Evolutionary conservation across 30 jellyfish, hydroid and myxozoan genomes (phyloP), one percentile per base, ranked within the genome.

Genomic region (Chrysaora quinquecirrha): DNA sequence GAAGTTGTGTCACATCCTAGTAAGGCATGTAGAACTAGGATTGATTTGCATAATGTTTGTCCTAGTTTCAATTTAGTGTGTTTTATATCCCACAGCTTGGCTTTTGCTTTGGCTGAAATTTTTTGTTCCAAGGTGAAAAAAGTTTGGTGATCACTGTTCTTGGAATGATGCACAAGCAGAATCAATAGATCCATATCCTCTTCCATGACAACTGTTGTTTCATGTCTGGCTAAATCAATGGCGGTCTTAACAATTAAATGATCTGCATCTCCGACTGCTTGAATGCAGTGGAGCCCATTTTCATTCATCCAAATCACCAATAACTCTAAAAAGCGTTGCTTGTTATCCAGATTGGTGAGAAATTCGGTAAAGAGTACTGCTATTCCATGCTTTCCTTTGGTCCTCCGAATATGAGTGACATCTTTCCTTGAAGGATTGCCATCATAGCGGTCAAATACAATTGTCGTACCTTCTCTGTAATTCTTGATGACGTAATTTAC

Each of bases 171-270:
- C 2, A 21, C 12, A 6, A 50, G 48, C 3, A 73, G 85, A 30
- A 73, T 48, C 4, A 73, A 54, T n/a, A 73, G 85, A 25, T 50
- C 85, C 4, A 81, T 73, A 25, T 73, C 85, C n/a, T 48, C 85
- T 2, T 48, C 85, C 16, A 73, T 50, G 3, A 73, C 54, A 16
- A 23, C 76, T 9, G 52, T 50, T 20, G 76, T 27, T 11, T 20
- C 11, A 54, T 21, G 7, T n/a, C 20, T 23, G 20, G 85, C 77
- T 22, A 27, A 28, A 1, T 43, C 23, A 27, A 73, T 10, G n/a
- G 85, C 50, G 43, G 76, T 73, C 48, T 43, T 28, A 19, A 73
- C 85, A 48, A 73, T 73, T n/a, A 73, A 25, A 48, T 35, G 48
- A 24, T 73, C 85, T 7, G 85, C 85, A 48, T 73, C 85, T 2